Percentiles rank a stretch among this genome's conserved stretches.
These are phyloP conservation scores for Platyura marginata DNA, from an alignment of 1,140 invertebrate genomes.

Conservation along the genomic window DNA sequence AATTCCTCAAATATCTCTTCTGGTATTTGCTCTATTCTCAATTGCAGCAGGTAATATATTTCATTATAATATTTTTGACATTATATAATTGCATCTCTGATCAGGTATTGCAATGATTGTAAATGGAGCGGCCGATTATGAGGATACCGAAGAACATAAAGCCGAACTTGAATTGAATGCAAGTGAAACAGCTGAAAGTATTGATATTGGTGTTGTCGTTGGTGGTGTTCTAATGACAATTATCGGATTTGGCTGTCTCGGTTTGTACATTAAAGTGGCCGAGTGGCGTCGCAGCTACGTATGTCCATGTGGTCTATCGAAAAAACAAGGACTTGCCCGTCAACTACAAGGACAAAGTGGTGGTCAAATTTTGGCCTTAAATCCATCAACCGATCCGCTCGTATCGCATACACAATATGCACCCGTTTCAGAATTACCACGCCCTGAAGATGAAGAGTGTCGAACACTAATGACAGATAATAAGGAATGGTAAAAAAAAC, in stretches of 20 bases:
- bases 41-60: slow-evolving; percentile 6
- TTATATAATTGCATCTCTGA: not conserved
- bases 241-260: slow-evolving; percentile 4
- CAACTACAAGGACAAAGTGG: slow-evolving; percentile 8
- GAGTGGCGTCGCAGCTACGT: slow-evolving; percentile 9
- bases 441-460: slow-evolving; percentile 34
- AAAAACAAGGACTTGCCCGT: slow-evolving; percentile 8
- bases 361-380: slow-evolving; percentile 13
- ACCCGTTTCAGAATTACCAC: slow-evolving; percentile 44
- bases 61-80: not conserved
- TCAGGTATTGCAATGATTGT: slow-evolving; percentile 7
- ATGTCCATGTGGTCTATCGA: slow-evolving; percentile 8
- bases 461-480: slow-evolving; percentile 46
- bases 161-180: slow-evolving; percentile 2
- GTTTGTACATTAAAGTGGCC: slow-evolving; percentile 7
- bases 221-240: slow-evolving; percentile 7
- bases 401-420: slow-evolving; percentile 44
- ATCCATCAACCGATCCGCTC: slow-evolving; percentile 50
- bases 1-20: slow-evolving; percentile 4
- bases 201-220: slow-evolving; percentile 7
- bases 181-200: not conserved
- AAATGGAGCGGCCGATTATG: slow-evolving; percentile 5
- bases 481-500: slow-evolving; percentile 35
- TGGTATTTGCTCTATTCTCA: slow-evolving; percentile 5
- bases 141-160: slow-evolving; percentile 5